Conservation (phyloP, 1,140 invertebrate genomes). For the Stenopsyche tienmushanensis region DNA sequence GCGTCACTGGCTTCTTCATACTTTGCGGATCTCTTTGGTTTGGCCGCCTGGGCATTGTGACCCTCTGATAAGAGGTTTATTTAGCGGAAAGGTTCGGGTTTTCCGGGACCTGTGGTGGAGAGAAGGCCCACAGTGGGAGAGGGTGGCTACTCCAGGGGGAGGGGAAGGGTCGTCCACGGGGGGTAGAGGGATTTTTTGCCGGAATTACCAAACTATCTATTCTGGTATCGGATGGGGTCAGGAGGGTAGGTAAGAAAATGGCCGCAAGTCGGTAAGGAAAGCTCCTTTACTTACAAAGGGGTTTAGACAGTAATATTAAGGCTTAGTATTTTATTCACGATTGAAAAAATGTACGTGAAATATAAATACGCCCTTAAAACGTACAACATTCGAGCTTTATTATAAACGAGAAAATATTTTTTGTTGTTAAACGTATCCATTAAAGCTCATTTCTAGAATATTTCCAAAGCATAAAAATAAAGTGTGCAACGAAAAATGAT, state of each 20-base stretch:
- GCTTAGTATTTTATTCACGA: slow-evolving; percentile 20
- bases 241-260: slow-evolving; percentile 25
- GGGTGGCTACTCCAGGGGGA: not conserved
- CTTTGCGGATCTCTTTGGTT: slow-evolving; percentile 40
- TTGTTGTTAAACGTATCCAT: too few species aligned
- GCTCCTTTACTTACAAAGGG: slow-evolving; percentile 8
- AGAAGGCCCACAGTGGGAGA: too few species aligned
- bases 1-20: slow-evolving; percentile 33
- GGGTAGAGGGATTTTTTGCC: slow-evolving; percentile 31
- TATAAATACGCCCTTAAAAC: too few species aligned
- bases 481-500: too few species aligned
- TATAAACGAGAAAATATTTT: too few species aligned
- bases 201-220: slow-evolving; percentile 36
- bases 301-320: slow-evolving; percentile 8
- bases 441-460: too few species aligned
- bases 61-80: slow-evolving; percentile 42
- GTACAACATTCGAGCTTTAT: too few species aligned
- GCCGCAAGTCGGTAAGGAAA: slow-evolving; percentile 13
- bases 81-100: slow-evolving; percentile 40
- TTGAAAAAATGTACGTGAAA: not conserved
- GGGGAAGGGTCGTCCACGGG: not conserved
- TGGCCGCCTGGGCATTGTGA: slow-evolving; percentile 39
- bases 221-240: slow-evolving; percentile 24
- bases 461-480: too few species aligned
- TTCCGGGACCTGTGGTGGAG: slow-evolving; percentile 28